Evolutionary conservation across 2,797 vertebrate species (phyloP).

Genomic region (Pipistrellus pygmaeus): DNA sequence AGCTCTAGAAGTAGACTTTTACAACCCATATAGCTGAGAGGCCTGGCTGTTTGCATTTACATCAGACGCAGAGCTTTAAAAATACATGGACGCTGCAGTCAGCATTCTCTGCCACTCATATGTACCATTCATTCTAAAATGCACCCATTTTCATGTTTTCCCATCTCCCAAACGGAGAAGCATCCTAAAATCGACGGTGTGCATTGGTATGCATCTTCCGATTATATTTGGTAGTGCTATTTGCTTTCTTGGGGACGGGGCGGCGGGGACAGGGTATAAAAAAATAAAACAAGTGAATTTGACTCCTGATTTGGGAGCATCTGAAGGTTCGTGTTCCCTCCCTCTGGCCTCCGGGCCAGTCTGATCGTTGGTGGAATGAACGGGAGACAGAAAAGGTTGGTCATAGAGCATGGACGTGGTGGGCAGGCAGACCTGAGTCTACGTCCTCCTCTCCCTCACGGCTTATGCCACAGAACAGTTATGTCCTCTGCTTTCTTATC

Average conservation of each 20-base stretch:
- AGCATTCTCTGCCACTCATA: neutral
- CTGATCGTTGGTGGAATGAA: neutral
- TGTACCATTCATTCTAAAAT: neutral
- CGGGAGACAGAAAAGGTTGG: neutral
- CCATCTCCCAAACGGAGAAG: neutral
- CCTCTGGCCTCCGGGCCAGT: neutral
- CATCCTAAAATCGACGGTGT: neutral
- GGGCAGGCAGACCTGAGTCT: neutral
- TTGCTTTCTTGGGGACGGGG: neutral
- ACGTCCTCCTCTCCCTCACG: neutral
- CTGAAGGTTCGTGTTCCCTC: neutral
- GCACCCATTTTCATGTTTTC: neutral
- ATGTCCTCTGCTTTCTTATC: neutral
- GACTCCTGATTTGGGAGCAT: no score
- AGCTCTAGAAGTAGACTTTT: neutral
- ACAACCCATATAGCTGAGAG: neutral
- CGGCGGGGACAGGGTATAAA: neutral
- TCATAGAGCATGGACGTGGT: fast-evolving
- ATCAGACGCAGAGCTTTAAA: neutral
- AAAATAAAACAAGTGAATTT: neutral
- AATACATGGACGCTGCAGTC: neutral
- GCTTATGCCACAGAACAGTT: neutral
- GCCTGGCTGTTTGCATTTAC: neutral
- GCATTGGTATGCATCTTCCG: neutral
- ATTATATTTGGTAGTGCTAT: neutral